Percentiles rank a stretch among this genome's conserved stretches.
These are phyloP conservation scores for Drosophila lacicola DNA, from an alignment of 2,888 invertebrate species.

Conservation along the genomic window DNA sequence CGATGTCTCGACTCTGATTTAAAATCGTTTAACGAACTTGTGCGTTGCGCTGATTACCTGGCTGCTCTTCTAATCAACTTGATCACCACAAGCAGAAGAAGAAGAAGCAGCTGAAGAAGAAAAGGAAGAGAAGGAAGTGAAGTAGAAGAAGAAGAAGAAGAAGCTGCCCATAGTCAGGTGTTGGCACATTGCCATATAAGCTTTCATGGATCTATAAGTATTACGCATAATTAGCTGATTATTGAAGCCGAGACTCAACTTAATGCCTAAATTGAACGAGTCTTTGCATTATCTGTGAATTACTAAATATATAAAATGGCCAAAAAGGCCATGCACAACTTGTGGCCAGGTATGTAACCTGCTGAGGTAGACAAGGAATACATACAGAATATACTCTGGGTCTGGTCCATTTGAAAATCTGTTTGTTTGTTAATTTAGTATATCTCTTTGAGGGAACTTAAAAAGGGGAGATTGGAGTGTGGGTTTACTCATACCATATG, in stretches of 20 bases:
- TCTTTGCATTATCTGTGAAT: not conserved
- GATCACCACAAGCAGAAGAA: too few relatives aligned
- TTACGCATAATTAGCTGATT: constrained; percentile 26
- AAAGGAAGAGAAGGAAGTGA: too few relatives aligned
- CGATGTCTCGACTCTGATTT: constrained; percentile 62
- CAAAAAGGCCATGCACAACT: not conserved
- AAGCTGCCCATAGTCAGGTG: not conserved
- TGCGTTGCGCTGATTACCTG: constrained; percentile 51
- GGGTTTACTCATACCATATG: too few relatives aligned
- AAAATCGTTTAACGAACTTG: constrained; percentile 72
- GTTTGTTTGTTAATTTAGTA: too few relatives aligned
- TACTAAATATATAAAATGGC: not conserved
- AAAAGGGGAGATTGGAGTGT: too few relatives aligned
- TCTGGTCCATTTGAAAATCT: too few relatives aligned
- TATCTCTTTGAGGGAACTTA: too few relatives aligned
- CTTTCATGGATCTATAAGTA: not conserved
- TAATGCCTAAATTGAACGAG: not conserved
- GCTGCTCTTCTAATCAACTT: not conserved
- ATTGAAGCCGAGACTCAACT: constrained; percentile 1
- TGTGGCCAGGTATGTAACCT: not conserved
- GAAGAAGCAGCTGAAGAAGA: not conserved
- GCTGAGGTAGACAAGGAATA: too few relatives aligned
- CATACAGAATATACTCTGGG: too few relatives aligned
- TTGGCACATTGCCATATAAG: not conserved
- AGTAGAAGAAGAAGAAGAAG: too few relatives aligned